Percentiles rank a stretch among this genome's conserved stretches.
phyloP scores from a whole-genome alignment of 1,140 invertebrate species.

The Drosophila suzukii region DNA sequence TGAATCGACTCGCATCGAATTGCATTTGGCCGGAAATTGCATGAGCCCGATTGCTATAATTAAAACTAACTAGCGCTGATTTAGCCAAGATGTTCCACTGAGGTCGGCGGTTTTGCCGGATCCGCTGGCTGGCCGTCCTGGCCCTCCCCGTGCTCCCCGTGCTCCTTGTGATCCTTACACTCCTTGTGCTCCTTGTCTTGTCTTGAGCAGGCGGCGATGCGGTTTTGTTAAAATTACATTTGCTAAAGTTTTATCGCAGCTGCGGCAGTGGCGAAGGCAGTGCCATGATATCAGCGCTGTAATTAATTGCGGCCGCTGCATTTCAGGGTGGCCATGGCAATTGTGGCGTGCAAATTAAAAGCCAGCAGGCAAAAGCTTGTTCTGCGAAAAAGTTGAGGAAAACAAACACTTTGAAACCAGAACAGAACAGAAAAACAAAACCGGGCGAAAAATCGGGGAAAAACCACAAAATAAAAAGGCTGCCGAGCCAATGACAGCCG shows the following conservation, averaged over 20 bases:
- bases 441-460: slow-evolving; percentile 12
- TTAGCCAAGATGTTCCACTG: slow-evolving; percentile 67
- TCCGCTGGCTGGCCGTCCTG: slow-evolving; percentile 4
- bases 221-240: slow-evolving; percentile 83
- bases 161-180: too few species aligned
- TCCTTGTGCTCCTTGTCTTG: slow-evolving; percentile 28
- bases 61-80: slow-evolving; percentile 76
- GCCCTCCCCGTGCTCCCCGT: not conserved
- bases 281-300: slow-evolving; percentile 76
- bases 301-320: slow-evolving; percentile 82
- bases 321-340: slow-evolving; percentile 79
- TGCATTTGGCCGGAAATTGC: slow-evolving; percentile 67
- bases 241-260: slow-evolving; percentile 80
- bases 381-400: slow-evolving; percentile 65
- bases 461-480: slow-evolving; percentile 48
- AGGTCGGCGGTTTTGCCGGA: slow-evolving; percentile 27
- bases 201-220: slow-evolving; percentile 78
- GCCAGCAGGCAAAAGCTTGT: slow-evolving; percentile 62
- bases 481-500: slow-evolving; percentile 21
- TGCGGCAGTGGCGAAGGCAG: slow-evolving; percentile 50
- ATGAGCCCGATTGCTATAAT: slow-evolving; percentile 74
- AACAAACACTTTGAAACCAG: slow-evolving; percentile 67
- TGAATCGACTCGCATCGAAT: slow-evolving; percentile 37
- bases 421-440: slow-evolving; percentile 46
- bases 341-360: slow-evolving; percentile 83